Evolutionary conservation across 2,888 invertebrate genomes (phyloP).

Genomic region (Steinernema carpocapsae): DNA sequence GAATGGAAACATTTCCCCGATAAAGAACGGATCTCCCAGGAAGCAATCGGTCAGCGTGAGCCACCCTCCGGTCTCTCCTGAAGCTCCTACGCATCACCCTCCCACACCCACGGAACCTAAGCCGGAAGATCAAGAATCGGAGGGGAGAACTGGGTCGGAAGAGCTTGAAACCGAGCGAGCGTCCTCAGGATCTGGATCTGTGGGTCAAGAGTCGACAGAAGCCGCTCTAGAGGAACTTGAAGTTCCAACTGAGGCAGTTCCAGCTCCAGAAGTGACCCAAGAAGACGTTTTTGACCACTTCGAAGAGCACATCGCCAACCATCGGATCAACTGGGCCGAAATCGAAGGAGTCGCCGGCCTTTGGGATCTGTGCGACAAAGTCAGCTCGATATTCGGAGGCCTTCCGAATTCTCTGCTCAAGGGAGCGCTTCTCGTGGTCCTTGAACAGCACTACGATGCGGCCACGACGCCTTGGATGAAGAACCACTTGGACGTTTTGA

Average conservation of each 20-base stretch:
- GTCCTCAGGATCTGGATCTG: no score
- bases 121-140: no score
- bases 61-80: neutral
- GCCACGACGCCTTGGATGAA: neutral
- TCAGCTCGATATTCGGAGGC: conserved; percentile 47
- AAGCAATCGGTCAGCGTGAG: neutral
- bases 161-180: no score
- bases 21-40: neutral
- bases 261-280: neutral
- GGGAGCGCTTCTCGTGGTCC: conserved; percentile 47
- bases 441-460: conserved; percentile 44
- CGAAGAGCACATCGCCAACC: conserved; percentile 41
- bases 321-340: conserved; percentile 51
- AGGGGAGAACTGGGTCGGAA: no score
- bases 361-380: conserved; percentile 44
- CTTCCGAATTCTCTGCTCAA: conserved; percentile 54
- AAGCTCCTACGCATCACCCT: no score
- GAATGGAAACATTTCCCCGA: neutral
- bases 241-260: neutral
- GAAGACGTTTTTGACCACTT: neutral
- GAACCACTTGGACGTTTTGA: neutral
- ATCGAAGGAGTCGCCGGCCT: conserved; percentile 47
- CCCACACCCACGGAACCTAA: no score
- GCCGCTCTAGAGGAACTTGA: no score
- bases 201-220: no score